These are phyloP conservation scores for Ypsolopha scabrella DNA, from an alignment of 2,888 invertebrate species.

Conservation along the genomic window DNA sequence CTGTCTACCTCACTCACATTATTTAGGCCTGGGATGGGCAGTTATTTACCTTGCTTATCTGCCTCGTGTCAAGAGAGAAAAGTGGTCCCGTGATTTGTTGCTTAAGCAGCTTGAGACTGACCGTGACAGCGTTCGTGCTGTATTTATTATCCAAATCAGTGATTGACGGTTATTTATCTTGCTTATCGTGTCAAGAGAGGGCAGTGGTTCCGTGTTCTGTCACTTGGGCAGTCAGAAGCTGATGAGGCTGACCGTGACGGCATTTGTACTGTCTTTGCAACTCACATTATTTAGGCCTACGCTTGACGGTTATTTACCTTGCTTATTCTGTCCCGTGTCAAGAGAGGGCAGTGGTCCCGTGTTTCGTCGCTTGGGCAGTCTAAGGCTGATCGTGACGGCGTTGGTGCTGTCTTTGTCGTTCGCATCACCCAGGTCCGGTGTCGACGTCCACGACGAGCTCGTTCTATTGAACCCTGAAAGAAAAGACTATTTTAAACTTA, in stretches of 20 bases:
- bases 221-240: too few species aligned
- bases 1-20: too few species aligned
- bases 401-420: conserved; percentile 69
- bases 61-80: conserved; percentile 67
- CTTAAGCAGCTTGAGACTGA: conserved; percentile 77
- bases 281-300: background rate
- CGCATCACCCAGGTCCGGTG: conserved; percentile 81
- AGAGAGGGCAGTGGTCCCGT: conserved; percentile 69
- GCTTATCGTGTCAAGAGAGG: too few species aligned
- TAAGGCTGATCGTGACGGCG: conserved; percentile 77
- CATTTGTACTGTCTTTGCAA: too few species aligned
- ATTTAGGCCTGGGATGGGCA: too few species aligned
- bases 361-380: conserved; percentile 74
- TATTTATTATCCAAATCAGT: conserved; percentile 25
- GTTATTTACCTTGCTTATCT: conserved; percentile 15
- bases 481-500: background rate
- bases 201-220: conserved; percentile 5
- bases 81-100: conserved; percentile 72
- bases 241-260: too few species aligned
- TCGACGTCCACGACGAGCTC: conserved; percentile 83
- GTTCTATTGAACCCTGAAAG: conserved; percentile 46
- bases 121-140: conserved; percentile 73
- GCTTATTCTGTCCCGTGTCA: conserved; percentile 59
- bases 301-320: conserved; percentile 15
- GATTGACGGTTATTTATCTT: too few species aligned